Base-by-base conservation (phyloP, 2,797 vertebrate genomes). In the Erethizon dorsatum region DNA sequence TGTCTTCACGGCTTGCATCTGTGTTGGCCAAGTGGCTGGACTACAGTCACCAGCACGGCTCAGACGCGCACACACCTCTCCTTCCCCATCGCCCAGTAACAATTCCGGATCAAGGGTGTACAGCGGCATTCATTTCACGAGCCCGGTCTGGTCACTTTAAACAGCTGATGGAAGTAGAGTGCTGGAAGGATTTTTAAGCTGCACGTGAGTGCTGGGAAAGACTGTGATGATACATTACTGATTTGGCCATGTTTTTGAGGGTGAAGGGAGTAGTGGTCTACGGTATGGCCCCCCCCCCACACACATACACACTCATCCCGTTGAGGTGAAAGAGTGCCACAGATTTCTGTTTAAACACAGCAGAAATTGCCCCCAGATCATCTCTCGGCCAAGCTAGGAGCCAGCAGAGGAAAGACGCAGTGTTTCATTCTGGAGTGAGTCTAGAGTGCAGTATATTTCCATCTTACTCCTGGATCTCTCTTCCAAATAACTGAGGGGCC, bases 141-240 rank as follows among this genome's bases (percentile, higher is more conserved):
- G 45, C 52, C 20, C 11, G 31, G 26, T 56, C 69, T 5, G 52
- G 28, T 67, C 80, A 22, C 2, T 20, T 24, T 18, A 17, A 22
- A 7, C 0, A 10, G 20, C 84, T 11, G 12, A 1, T 10, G 28
- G 67, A 78, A 14, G 54, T 14, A 5, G 11, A 50, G 1, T 26
- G 14, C 47, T 88, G 41, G 12, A 78, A 86, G 59, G 54, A 71
- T 50, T 54, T 31, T 6, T 10, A 41, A 20, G 52, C 10, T 1
- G 31, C 41, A 0, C 0, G 0, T 0, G 1, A 7, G 20, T 63
- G 22, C 18, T 28, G 61, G 69, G 59, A 54, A 90, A 47, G 85
- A 26, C 31, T 41, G 33, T 65, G 33, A 2, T 6, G 31, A 31
- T 13, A 17, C 18, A 22, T 50, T 20, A 57, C 0, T 1, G 52